Conservation (phyloP, 2,888 invertebrate genomes). For the Cheilosia impressa region DNA sequence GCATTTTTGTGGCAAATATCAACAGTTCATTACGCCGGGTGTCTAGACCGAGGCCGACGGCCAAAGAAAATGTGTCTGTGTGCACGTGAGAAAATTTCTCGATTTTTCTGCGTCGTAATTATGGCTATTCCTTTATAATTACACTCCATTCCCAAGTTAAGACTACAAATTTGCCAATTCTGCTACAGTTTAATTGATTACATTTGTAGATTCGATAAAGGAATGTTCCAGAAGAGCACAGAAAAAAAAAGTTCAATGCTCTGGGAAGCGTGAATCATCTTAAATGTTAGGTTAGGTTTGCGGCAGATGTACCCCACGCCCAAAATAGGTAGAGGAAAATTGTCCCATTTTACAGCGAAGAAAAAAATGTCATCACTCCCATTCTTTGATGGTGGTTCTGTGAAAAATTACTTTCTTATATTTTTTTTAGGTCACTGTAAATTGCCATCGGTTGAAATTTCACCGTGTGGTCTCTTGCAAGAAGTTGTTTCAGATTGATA, state of each 20-base stretch:
- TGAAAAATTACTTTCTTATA: no score
- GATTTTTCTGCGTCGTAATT: constrained; percentile 71
- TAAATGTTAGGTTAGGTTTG: constrained; percentile 64
- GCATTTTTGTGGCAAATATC: constrained; percentile 52
- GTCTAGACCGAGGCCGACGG: constrained; percentile 29
- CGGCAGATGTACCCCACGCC: constrained; percentile 71
- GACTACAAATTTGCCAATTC: constrained; percentile 19
- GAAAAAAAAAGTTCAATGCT: constrained; percentile 53
- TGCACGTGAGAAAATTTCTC: constrained; percentile 73
- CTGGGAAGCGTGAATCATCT: constrained; percentile 67
- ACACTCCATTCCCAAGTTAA: neutral
- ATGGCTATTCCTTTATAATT: neutral
- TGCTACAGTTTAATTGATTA: constrained; percentile 4
- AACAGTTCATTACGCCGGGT: constrained; percentile 75
- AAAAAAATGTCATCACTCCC: neutral
- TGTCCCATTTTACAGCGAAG: constrained; percentile 13
- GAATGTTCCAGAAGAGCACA: constrained; percentile 55
- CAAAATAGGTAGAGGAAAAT: constrained; percentile 36
- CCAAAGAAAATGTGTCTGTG: constrained; percentile 52
- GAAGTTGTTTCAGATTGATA: no score
- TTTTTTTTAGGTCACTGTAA: no score
- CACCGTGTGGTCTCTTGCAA: no score
- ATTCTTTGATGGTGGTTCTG: neutral
- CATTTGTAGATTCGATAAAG: neutral
- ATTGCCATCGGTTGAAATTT: no score